These are phyloP conservation scores for Helleia helle DNA, from an alignment of 2,888 invertebrate species.

Conservation along the genomic window DNA sequence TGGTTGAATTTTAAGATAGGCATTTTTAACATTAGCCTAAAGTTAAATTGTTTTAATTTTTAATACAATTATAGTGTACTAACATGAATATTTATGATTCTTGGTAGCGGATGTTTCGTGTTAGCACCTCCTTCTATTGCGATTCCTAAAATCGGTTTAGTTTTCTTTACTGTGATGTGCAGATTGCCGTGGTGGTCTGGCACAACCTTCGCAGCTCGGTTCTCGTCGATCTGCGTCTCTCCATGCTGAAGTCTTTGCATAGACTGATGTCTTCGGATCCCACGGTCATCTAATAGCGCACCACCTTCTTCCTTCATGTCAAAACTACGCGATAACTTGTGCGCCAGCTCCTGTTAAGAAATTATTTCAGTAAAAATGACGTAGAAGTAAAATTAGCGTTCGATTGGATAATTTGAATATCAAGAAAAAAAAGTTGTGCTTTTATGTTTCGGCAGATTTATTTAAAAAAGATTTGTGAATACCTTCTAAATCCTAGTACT, in stretches of 20 bases:
- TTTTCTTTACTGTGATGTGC: constrained; percentile 92
- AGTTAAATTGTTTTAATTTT: too few species aligned
- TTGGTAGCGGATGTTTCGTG: constrained; percentile 94
- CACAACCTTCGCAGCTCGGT: constrained; percentile 77
- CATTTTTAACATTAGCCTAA: too few species aligned
- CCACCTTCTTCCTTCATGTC: constrained; percentile 91
- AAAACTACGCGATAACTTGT: constrained; percentile 89
- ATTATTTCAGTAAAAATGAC: too few species aligned
- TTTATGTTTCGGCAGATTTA: not conserved
- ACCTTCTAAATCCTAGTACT: constrained; percentile 37
- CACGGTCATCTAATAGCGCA: constrained; percentile 78
- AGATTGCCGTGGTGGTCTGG: constrained; percentile 91
- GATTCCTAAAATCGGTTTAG: constrained; percentile 94
- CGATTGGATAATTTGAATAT: not conserved
- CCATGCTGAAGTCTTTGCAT: constrained; percentile 82
- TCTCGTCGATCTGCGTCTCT: constrained; percentile 67
- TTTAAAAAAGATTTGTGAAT: constrained; percentile 3
- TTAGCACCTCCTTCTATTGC: constrained; percentile 98
- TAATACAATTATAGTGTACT: too few species aligned
- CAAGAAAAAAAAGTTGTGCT: not conserved
- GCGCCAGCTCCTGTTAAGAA: constrained; percentile 82
- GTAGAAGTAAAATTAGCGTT: not conserved
- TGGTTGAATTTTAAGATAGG: too few species aligned
- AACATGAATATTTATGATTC: constrained; percentile 97
- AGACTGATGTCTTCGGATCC: constrained; percentile 82